These are phyloP conservation scores for Hoplodrina blanda DNA, from an alignment of 2,888 invertebrate genomes.

Conservation along the genomic window DNA sequence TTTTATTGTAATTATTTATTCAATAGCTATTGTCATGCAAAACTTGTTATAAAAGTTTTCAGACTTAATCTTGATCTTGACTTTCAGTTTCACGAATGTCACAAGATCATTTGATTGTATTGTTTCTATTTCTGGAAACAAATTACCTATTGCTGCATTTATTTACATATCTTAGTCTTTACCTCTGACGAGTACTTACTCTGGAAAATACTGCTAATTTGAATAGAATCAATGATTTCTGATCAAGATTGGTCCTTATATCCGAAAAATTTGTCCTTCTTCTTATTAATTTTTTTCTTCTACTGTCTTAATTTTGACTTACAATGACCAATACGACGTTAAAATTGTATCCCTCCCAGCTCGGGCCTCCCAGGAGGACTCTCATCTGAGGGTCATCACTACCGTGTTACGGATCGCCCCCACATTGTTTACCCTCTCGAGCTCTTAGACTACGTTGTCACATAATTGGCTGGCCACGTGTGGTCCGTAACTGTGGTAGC, in stretches of 20 bases:
- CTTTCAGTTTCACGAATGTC: not conserved
- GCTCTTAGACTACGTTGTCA: conserved; percentile 77
- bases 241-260: too few relatives aligned
- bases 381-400: conserved; percentile 69
- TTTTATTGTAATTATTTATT: conserved; percentile 59
- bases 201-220: not conserved
- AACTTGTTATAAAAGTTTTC: conserved; percentile 4
- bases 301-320: conserved; percentile 18
- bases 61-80: not conserved
- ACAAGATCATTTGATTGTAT: not conserved
- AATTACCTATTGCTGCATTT: too few relatives aligned
- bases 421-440: conserved; percentile 81
- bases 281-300: not conserved
- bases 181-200: too few relatives aligned
- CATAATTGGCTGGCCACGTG: conserved; percentile 79
- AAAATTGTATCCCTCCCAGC: conserved; percentile 60
- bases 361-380: conserved; percentile 72
- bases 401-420: conserved; percentile 81
- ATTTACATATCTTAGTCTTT: not conserved
- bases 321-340: not conserved
- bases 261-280: not conserved
- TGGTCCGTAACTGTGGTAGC: conserved; percentile 76
- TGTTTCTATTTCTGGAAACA: not conserved
- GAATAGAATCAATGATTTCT: not conserved
- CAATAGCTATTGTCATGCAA: conserved; percentile 53